Evolutionary conservation across 2,888 invertebrate species (phyloP), one percentile per base, ranked within the genome.

Genomic region (Disparrhopalites patrizii): DNA sequence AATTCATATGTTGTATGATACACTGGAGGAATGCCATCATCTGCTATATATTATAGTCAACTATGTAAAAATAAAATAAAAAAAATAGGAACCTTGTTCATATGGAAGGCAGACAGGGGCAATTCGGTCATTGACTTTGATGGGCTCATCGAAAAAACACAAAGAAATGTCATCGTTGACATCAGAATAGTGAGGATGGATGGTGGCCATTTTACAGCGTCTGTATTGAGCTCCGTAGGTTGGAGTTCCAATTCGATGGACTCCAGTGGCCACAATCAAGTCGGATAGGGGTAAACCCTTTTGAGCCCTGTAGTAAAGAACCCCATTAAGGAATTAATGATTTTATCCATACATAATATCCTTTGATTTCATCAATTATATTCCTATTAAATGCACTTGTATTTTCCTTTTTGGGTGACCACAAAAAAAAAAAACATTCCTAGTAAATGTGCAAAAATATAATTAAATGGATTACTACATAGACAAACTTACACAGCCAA

Each of bases 31-130:
- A 51, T 51, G 18, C n/a, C n/a, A n/a, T n/a, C n/a, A n/a, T n/a
- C n/a, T n/a, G n/a, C n/a, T n/a, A n/a, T n/a, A n/a, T n/a, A n/a
- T n/a, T n/a, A n/a, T n/a, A n/a, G n/a, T n/a, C n/a, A n/a, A n/a
- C n/a, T n/a, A n/a, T n/a, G n/a, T n/a, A n/a, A n/a, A n/a, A n/a
- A n/a, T n/a, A n/a, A n/a, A n/a, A n/a, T n/a, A n/a, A n/a, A n/a
- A n/a, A n/a, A n/a, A n/a, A n/a, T n/a, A n/a, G 15, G 30, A 50
- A 64, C 64, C 36, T 40, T 33, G 38, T 2, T 28, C 40, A 25
- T 36, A 54, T 5, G 64, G 64, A 3, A 64, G 23, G 25, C 64
- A 64, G 33, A 64, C 50, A 1, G 64, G 64, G 13, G 50, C 31
- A 13, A 55, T n/a, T 13, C 20, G 28, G 2, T 31, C 25, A 8